Evolutionary conservation across 1,140 invertebrate species (phyloP).

Genomic region (Aphelenchoides fujianensis): DNA sequence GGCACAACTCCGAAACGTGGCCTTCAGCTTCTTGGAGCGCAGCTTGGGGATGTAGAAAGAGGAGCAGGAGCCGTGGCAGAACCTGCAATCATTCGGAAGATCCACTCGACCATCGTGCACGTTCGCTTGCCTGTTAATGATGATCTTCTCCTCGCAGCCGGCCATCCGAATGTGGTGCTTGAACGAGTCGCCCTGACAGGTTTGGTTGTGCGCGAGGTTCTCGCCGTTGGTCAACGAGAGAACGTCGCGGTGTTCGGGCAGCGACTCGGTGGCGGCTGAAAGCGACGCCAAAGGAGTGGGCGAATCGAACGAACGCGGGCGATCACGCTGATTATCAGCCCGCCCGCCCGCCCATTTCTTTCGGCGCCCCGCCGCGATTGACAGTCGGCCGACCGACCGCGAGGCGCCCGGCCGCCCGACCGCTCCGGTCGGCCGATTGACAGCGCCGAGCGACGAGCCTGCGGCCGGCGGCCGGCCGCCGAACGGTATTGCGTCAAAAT

Average conservation of each 20-base stretch:
- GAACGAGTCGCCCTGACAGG: conserved; percentile 43
- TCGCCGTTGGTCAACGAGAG: conserved; percentile 17
- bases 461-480: too few species aligned
- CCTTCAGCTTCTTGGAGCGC: conserved; percentile 50
- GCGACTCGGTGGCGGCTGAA: conserved; percentile 21
- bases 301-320: neutral
- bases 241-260: conserved; percentile 11
- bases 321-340: neutral
- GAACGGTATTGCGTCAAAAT: too few species aligned
- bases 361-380: neutral
- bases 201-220: conserved; percentile 30
- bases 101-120: neutral
- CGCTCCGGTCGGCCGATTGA: too few species aligned
- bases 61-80: conserved; percentile 53
- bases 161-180: conserved; percentile 46
- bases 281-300: neutral
- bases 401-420: too few species aligned
- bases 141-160: conserved; percentile 44
- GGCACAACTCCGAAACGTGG: conserved; percentile 50
- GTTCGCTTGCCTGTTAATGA: conserved; percentile 37
- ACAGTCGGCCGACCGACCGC: too few species aligned
- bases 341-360: neutral
- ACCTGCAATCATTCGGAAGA: conserved; percentile 34
- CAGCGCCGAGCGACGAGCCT: too few species aligned
- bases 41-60: conserved; percentile 52